Evolutionary conservation across 2,888 invertebrate species (phyloP), one percentile per base, ranked within the genome.

Genomic region (Mechanitis mazaeus): DNA sequence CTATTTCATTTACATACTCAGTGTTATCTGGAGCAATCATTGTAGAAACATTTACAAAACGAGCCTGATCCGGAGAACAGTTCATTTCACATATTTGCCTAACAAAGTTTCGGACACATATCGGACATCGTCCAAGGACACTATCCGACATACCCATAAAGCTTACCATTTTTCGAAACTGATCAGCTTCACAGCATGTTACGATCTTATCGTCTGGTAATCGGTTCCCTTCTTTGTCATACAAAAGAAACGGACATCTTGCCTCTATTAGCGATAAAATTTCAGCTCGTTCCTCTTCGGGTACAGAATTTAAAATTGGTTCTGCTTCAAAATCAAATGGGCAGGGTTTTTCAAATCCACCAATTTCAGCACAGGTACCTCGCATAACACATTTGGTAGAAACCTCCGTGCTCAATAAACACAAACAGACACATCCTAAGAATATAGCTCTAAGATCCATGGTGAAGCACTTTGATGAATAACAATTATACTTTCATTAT

Each of bases 71-170:
- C 0, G 94, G 92, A 2, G 93, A 91, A 80, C 98, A 98, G 4
- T 95, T 94, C 82, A 96, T 91, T 69, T 94, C 92, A 77, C 98
- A 98, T 69, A 95, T 94, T 50, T 94, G 91, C 55, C 92, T 89
- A 7, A 93, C 91, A 71, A 97, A 93, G 79, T 98, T 98, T 64
- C 91, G 86, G 1, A 92, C 81, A 75, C 98, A 98, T 0, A 95
- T 92, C 0, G 96, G 95, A 77, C 98, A 98, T 53, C 97, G 91
- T 3, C 93, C 92, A 33, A 96, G 93, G 0, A 97, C 81, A 58
- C 92, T 91, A 54, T 93, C 93, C 0, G 95, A 94, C 65, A 94
- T 82, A 2, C 79, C 68, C 67, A 96, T 85, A 54, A 91, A 92
- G 0, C 75, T 65, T 0, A 91, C 80, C 88, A 94, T 91, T 2